These are phyloP conservation scores for Macrosoma leucophasiata DNA, from an alignment of 2,888 invertebrate species.

Conservation along the genomic window DNA sequence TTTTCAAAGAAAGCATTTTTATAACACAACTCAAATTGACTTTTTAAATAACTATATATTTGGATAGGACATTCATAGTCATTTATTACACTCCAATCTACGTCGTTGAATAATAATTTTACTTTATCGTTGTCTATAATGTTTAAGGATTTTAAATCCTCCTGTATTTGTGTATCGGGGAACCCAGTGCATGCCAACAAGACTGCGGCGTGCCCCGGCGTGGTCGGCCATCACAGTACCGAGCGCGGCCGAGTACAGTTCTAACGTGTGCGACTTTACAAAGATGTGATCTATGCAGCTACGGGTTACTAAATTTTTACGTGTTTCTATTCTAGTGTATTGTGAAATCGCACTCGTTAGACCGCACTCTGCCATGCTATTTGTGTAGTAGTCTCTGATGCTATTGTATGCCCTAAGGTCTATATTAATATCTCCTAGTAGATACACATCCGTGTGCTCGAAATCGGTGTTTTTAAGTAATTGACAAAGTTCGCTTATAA, in stretches of 20 bases:
- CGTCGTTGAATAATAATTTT: neutral
- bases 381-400: conserved; percentile 8
- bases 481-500: conserved; percentile 12
- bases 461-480: neutral
- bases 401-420: conserved; percentile 1
- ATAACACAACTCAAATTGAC: too few relatives aligned
- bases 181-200: conserved; percentile 1
- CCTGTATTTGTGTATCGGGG: conserved; percentile 1
- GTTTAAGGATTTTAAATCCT: neutral
- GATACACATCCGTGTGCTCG: conserved; percentile 13
- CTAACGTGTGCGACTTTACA: conserved; percentile 11
- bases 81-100: conserved; percentile 1
- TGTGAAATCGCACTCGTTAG: conserved; percentile 14
- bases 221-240: conserved; percentile 16
- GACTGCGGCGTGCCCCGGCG: conserved; percentile 3
- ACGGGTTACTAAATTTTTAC: conserved; percentile 8
- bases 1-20: too few relatives aligned
- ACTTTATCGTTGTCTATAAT: conserved; percentile 1
- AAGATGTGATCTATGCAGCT: conserved; percentile 21
- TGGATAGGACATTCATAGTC: neutral
- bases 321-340: conserved; percentile 15
- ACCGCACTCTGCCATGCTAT: conserved; percentile 8
- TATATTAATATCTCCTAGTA: conserved; percentile 16
- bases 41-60: conserved; percentile 4
- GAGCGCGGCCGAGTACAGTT: conserved; percentile 18